Evolutionary conservation across 2,888 invertebrate species (phyloP).

Genomic region (Panzeria rudis): DNA sequence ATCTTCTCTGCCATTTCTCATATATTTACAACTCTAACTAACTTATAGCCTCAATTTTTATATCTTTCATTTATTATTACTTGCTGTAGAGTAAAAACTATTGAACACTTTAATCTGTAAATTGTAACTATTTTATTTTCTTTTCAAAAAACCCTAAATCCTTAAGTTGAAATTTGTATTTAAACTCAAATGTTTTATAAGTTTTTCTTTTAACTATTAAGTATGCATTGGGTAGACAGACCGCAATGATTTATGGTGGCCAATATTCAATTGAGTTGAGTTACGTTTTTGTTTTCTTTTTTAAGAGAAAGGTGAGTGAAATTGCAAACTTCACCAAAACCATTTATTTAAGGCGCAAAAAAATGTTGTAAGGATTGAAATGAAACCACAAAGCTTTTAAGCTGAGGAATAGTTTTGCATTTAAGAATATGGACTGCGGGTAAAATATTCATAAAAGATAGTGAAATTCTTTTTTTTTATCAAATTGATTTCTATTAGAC

Average conservation of each 20-base stretch:
- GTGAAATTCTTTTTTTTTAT: no score
- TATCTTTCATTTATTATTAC: no score
- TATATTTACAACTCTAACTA: no score
- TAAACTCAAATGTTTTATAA: constrained; percentile 1
- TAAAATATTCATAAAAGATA: no score
- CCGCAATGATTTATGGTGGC: constrained; percentile 62
- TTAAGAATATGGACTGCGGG: no score
- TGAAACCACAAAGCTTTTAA: constrained; percentile 21
- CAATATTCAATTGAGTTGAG: constrained; percentile 58
- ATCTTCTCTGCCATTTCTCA: no score
- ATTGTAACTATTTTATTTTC: background rate
- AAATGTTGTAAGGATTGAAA: background rate
- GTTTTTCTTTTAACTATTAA: constrained; percentile 15
- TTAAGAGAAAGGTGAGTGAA: background rate
- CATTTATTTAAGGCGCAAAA: background rate
- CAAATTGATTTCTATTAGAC: no score
- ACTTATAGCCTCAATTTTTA: no score
- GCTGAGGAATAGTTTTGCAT: background rate
- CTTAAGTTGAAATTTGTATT: constrained; percentile 8
- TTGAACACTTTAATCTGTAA: background rate
- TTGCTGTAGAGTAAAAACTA: background rate
- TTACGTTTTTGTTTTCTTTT: background rate
- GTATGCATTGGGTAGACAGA: constrained; percentile 45
- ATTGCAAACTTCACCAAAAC: background rate
- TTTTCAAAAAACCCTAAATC: background rate